phyloP scores from a whole-genome alignment of 64 coral and sea anemone genomes.

The Montipora cactus region DNA sequence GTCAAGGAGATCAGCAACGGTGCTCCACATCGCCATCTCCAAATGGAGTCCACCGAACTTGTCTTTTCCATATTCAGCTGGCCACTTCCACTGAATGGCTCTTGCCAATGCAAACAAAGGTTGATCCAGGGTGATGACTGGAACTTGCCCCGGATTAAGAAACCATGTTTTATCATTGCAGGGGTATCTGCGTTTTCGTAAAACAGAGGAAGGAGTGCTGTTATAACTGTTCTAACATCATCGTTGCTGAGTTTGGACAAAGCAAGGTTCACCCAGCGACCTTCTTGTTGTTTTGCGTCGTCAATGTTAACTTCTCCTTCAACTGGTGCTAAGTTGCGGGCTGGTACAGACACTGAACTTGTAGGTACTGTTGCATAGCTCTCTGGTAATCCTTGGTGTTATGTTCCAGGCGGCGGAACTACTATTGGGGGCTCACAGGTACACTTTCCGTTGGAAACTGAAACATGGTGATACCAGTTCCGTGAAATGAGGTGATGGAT shows the following conservation, averaged over 20 bases:
- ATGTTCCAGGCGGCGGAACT: not conserved
- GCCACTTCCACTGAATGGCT: constrained; percentile 71
- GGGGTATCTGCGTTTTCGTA: constrained; percentile 70
- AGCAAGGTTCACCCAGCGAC: constrained; percentile 20
- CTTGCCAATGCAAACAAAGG: constrained; percentile 74
- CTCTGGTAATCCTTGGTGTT: constrained; percentile 13
- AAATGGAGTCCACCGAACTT: constrained; percentile 67
- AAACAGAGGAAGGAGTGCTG: constrained; percentile 66
- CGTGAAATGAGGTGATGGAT: constrained; percentile 59
- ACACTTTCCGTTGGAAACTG: constrained; percentile 53
- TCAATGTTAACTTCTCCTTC: not conserved
- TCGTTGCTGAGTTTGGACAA: constrained; percentile 15
- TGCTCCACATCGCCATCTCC: constrained; percentile 66
- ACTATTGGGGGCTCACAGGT: constrained; percentile 20
- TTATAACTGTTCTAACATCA: constrained; percentile 46
- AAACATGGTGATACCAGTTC: constrained; percentile 82
- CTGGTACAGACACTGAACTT: constrained; percentile 43
- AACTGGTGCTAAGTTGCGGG: not conserved
- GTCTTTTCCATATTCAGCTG: constrained; percentile 34
- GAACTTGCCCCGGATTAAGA: constrained; percentile 69
- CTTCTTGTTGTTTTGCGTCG: constrained; percentile 21
- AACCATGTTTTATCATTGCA: constrained; percentile 79
- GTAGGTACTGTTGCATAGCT: constrained; percentile 34
- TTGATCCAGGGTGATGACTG: constrained; percentile 64
- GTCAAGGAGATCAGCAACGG: constrained; percentile 70